A percentile compares a stretch with the other conserved stretches of the same genome.
phyloP scores from a whole-genome alignment of 2,113 vertebrate species.

The Motacilla alba region DNA sequence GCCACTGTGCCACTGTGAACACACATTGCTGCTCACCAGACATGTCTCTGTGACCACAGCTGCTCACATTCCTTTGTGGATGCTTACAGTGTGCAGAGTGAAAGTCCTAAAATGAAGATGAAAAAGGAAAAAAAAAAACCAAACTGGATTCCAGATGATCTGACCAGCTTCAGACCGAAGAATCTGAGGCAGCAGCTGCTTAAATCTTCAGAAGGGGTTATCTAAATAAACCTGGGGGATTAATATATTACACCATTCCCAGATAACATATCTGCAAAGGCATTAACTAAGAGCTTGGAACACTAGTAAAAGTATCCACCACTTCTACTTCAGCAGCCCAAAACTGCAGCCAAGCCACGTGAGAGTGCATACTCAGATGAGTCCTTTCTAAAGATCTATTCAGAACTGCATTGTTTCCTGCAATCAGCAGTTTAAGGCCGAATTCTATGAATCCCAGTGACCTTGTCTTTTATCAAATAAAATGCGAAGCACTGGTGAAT shows the following conservation, averaged over 20 bases:
- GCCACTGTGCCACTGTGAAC: neutral
- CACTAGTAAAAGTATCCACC: neutral
- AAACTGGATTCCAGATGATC: neutral
- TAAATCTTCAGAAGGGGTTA: neutral
- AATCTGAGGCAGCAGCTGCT: neutral
- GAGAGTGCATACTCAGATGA: neutral
- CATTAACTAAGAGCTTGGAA: conserved; percentile 5
- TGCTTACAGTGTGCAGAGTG: neutral
- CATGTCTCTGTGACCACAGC: neutral
- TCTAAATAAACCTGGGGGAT: conserved; percentile 20
- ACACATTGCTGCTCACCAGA: neutral
- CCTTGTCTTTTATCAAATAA: conserved; percentile 22
- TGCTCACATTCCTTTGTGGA: neutral
- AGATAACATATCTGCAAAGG: neutral
- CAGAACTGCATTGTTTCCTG: neutral
- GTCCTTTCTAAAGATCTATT: neutral
- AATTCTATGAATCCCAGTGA: neutral
- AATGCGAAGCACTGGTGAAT: neutral
- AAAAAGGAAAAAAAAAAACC: neutral
- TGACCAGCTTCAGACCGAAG: neutral
- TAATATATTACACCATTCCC: neutral
- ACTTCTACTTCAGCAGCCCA: neutral
- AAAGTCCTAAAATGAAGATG: neutral
- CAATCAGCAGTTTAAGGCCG: neutral
- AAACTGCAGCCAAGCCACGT: neutral